Evolutionary conservation across 2,888 invertebrate species (phyloP), one percentile per base, ranked within the genome.

Genomic region (Lithosia quadra): DNA sequence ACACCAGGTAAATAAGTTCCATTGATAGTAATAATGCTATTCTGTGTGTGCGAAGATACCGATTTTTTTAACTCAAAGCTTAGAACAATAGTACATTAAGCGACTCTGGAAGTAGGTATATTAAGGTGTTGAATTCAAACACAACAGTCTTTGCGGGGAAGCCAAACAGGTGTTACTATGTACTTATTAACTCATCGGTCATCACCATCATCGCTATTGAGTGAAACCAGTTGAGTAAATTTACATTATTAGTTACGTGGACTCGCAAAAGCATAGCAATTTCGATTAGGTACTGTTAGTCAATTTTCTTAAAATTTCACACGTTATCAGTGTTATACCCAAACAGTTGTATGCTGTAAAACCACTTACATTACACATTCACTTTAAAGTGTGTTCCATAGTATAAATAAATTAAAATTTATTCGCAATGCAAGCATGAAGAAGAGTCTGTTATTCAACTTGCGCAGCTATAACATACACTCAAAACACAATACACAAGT

Each of bases 61-160:
- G 10, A 21, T 24, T 24, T 56, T 18, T 18, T 58, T 4, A 21
- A 9, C 21, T 63, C 15, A 15, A 65, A 66, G 34, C 57, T 58
- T 64, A 21, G 63, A 76, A 78, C 68, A 76, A 70, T 73, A 65
- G 68, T n/a, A 21, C 56, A 57, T 53, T 36, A 28, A 43, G 18
- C 11, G 21, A 18, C 65, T 63, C 65, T 39, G n/a, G 49, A 65
- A 56, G 49, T 18, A 61, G 18, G 28, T 33, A 63, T 22, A 59
- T 68, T 53, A 61, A 69, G 65, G 64, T 72, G 55, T 72, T 68
- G 36, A 68, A 68, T 68, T 59, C 22, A 1, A 22, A 28, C 55
- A 68, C 36, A 53, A 53, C 60, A 36, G 22, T 24, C 10, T 15
- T 56, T 21, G 49, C n/a, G n/a, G 18, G 49, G 49, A 61, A 64